Evolutionary conservation across 2,113 vertebrate species (phyloP), one percentile per base, ranked within the genome.

Genomic region (Chloropsis hardwickii): DNA sequence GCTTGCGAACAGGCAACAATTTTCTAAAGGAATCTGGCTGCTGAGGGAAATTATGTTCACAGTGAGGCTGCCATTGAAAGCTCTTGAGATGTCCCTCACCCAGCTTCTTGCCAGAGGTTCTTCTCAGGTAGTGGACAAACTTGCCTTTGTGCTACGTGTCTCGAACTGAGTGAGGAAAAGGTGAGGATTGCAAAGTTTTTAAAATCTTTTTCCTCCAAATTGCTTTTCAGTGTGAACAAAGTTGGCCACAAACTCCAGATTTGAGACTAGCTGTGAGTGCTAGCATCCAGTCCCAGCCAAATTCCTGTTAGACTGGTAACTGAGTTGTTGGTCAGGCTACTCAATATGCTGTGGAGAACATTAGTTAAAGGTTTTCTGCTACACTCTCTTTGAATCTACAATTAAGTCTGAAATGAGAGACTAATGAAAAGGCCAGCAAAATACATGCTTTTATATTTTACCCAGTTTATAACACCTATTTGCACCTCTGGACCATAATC

Each of bases 71-170:
- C 19, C 2, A 3, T 12, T 48, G 61, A 62, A 23, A 58, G 33
- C 33, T 79, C 50, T 40, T 40, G 42, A 74, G 60, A 29, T 33
- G 23, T 40, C 21, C 17, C 23, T 74, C 44, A n/a, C 2, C 5
- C 47, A 14, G 23, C 3, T 45, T 31, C 81, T 71, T 50, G 29
- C 8, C 11, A 16, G 23, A 42, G 39, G 5, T 56, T 87, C 60
- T 77, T 19, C 12, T 47, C 20, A 58, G 44, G 10, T 7, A 33
- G 12, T 15, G n/a, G 1, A 4, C 57, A 47, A 51, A 51, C 53
- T 20, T n/a, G 24, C 29, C 21, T 67, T 60, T 3, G 0, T 2
- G 3, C 53, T 27, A 1, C 0, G 2, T 11, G 19, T 35, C 81
- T 58, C 23, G 60, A 40, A 16, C 33, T 14, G 23, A 44, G 12